Base-by-base conservation (phyloP, 2,113 vertebrate species). In the Tychaedon coryphoeus region DNA sequence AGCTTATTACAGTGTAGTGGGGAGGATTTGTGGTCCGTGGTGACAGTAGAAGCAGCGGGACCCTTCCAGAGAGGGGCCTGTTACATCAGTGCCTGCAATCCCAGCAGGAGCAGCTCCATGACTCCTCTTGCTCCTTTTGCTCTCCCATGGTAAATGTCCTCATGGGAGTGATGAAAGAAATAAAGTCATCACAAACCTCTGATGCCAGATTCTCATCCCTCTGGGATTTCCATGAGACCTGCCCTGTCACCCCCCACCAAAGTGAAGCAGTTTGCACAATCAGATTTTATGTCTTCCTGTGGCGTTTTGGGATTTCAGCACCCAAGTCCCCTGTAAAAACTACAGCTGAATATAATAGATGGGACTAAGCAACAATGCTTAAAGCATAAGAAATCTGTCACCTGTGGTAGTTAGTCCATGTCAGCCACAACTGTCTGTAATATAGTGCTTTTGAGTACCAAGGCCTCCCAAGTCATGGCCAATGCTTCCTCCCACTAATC, bases 1-100 rank as follows among this genome's bases (percentile, higher is more conserved):
- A 69, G 65, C 36, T 88, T 58, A 65, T 72, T 82, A 33, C 90
- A 93, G 48, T 85, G 70, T 61, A 87, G 77, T 38, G 85, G 71
- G 51, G 48, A 94, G 81, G 74, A 67, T 82, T 62, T 96, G 96
- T 92, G 95, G 93, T 90, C 77, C 6, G 2, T 82, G 90, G 92
- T 78, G 87, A 79, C 70, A 91, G 74, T 10, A 57, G 48, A 82
- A 92, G 45, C 1, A 31, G 70, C 6, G 5, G 48, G 62, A 79
- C 45, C 45, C 50, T 78, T 90, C 40, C 61, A 72, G 25, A 91
- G 10, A 67, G 70, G n/a, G 36, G 14, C 40, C 19, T 16, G 10
- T 70, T 80, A 54, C 9, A 10, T 43, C 5, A 5, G 56, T 79
- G 85, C n/a, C 74, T 94, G 61, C 45, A 82, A 57, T 58, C 43